Evolutionary conservation across 2,113 vertebrate species (phyloP).

Genomic region (Salvelinus fontinalis): DNA sequence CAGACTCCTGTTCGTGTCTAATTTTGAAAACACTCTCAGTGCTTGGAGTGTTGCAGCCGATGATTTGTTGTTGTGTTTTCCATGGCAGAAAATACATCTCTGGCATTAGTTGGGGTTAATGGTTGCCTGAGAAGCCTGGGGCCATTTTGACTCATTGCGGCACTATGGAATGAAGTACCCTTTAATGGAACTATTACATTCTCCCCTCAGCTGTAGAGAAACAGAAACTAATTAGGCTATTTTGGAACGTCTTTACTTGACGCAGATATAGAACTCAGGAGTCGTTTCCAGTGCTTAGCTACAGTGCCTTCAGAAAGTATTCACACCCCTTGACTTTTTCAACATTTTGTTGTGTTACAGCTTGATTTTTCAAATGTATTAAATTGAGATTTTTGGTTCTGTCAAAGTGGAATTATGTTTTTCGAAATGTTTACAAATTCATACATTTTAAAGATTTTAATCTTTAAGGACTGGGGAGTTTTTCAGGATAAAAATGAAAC

Average conservation of each 20-base stretch:
- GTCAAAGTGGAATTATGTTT: too few species aligned
- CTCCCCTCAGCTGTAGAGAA: slow-evolving; percentile 52
- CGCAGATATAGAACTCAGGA: slow-evolving; percentile 38
- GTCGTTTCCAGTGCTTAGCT: slow-evolving; percentile 32
- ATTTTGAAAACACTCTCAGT: slow-evolving; percentile 30
- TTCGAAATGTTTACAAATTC: not conserved
- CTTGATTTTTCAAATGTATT: not conserved
- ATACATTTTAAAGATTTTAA: too few species aligned
- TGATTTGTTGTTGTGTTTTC: slow-evolving; percentile 38
- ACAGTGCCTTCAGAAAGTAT: not conserved
- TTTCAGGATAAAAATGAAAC: too few species aligned
- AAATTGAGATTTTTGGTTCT: too few species aligned
- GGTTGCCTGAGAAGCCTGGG: slow-evolving; percentile 27
- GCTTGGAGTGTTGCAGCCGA: slow-evolving; percentile 38
- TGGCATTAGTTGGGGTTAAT: slow-evolving; percentile 22
- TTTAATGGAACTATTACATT: slow-evolving; percentile 59
- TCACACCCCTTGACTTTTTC: too few species aligned
- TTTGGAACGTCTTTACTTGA: slow-evolving; percentile 54
- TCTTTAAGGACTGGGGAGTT: too few species aligned
- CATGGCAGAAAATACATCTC: slow-evolving; percentile 39
- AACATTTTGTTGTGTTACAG: slow-evolving; percentile 32
- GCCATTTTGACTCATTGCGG: slow-evolving; percentile 47
- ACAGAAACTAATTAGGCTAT: slow-evolving; percentile 59
- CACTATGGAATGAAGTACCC: slow-evolving; percentile 46
- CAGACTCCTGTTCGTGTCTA: not conserved